Evolutionary conservation across 2,888 invertebrate genomes (phyloP).

Genomic region (Drosophila flavopinicola): DNA sequence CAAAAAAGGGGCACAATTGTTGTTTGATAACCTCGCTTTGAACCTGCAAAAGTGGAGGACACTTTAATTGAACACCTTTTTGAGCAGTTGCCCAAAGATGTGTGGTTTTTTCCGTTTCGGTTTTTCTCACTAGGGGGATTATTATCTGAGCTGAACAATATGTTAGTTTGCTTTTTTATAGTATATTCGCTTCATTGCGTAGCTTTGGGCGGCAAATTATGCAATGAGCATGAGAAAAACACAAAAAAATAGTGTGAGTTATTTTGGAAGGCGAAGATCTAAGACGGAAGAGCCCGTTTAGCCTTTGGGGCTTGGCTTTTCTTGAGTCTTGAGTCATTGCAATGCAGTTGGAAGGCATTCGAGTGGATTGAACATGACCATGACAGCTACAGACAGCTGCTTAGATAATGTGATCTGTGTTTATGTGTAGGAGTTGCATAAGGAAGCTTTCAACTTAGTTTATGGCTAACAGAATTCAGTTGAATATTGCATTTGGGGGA

Average conservation of each 20-base stretch:
- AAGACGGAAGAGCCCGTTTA: slow-evolving; percentile 63
- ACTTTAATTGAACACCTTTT: slow-evolving; percentile 40
- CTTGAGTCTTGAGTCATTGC: slow-evolving; percentile 1
- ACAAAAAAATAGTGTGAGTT: slow-evolving; percentile 14
- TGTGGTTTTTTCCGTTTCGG: slow-evolving; percentile 29
- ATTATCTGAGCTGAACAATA: slow-evolving; percentile 64
- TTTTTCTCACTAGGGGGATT: slow-evolving; percentile 56
- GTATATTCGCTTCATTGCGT: slow-evolving; percentile 41
- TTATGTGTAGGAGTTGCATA: slow-evolving; percentile 18
- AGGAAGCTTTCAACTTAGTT: slow-evolving; percentile 4
- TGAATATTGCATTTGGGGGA: not conserved
- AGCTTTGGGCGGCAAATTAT: slow-evolving; percentile 47
- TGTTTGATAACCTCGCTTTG: slow-evolving; percentile 36
- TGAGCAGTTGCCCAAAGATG: slow-evolving; percentile 41
- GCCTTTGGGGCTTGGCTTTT: slow-evolving; percentile 50
- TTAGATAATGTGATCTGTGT: slow-evolving; percentile 17
- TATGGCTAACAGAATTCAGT: slow-evolving; percentile 9
- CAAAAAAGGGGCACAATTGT: slow-evolving; percentile 12
- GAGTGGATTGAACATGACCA: slow-evolving; percentile 61
- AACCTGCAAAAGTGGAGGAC: slow-evolving; percentile 48
- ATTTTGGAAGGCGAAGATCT: slow-evolving; percentile 34
- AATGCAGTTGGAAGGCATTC: slow-evolving; percentile 17
- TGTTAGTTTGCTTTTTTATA: slow-evolving; percentile 15
- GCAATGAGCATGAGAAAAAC: slow-evolving; percentile 44
- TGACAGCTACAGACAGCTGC: slow-evolving; percentile 56